Base-by-base conservation (phyloP, 2,888 invertebrate species). In the Ceriagrion tenellum region DNA sequence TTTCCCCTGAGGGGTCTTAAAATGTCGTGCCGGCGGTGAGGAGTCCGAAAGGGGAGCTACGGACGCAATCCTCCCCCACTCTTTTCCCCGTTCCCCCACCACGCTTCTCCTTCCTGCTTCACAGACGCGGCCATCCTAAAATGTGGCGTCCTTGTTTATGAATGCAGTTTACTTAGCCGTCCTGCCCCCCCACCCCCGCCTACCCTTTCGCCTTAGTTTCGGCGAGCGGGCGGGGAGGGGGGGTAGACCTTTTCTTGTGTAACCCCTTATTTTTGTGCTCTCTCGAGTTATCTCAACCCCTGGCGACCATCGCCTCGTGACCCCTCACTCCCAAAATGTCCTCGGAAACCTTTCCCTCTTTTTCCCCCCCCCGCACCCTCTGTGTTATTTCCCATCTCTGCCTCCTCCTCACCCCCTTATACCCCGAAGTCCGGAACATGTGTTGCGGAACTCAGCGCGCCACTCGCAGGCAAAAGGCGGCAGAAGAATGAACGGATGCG, bases 81-180 rank as follows among this genome's bases (percentile, higher is more conserved):
- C 59, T 12, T 12, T 8, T 47, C 47, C 59, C 69, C 69, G 3
- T 8, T n/a, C 13, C 59, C n/a, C 69, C 69, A 69, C n/a, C 69
- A 8, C 26, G 4, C 20, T 23, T 0, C 6, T 69, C n/a, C 69
- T 69, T 69, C 69, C 4, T 69, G 69, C 69, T 69, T 47, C n/a
- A 26, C 69, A n/a, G 12, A 69, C n/a, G 69, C 69, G 35, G 13
- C 30, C 81, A 81, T 18, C 81, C 81, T 81, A 26, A 81, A 81
- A 18, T 81, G 30, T 35, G 81, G 81, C 81, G 81, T 12, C 35
- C 81, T 81, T 81, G 81, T 81, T 81, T 81, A 81, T 81, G 81
- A 81, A 81, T 35, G 81, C 81, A 81, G 81, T 81, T 81, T 35
- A 81, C 81, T 81, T 69, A 20, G 47, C 47, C 47, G 47, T n/a